Percentiles rank a stretch among this genome's conserved stretches.
Conservation (phyloP, 2,797 vertebrate genomes). For the Otolemur crassicaudatus region DNA sequence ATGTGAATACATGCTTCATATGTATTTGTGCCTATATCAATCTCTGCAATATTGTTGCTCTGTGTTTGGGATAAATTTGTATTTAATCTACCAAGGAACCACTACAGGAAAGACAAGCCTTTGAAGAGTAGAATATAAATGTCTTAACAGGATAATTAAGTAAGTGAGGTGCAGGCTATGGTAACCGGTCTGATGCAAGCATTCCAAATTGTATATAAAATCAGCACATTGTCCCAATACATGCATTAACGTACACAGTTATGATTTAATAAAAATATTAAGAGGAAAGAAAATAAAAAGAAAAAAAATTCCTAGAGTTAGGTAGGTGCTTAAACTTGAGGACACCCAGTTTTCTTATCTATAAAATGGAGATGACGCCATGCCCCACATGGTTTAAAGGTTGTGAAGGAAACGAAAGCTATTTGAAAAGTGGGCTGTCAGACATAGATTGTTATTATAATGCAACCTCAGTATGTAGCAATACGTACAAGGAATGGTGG, state of each 20-base stretch:
- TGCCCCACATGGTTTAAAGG: not conserved
- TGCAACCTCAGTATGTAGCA: not conserved
- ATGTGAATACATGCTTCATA: not conserved
- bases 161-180: too few species aligned
- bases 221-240: too few species aligned
- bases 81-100: not conserved
- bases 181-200: too few species aligned
- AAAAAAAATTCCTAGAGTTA: too few species aligned
- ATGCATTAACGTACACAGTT: too few species aligned
- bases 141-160: too few species aligned
- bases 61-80: not conserved
- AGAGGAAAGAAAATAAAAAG: too few species aligned
- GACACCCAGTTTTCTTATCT: too few species aligned
- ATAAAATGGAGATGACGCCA: not conserved
- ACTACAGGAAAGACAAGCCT: not conserved
- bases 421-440: not conserved
- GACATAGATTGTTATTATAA: not conserved
- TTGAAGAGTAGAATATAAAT: too few species aligned
- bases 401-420: not conserved
- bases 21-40: not conserved
- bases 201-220: too few species aligned
- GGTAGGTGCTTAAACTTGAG: too few species aligned
- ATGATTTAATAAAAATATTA: too few species aligned
- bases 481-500: not conserved
- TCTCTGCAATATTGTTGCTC: not conserved